Conservation (phyloP, 1,140 invertebrate genomes). For the Papilio polytes region DNA sequence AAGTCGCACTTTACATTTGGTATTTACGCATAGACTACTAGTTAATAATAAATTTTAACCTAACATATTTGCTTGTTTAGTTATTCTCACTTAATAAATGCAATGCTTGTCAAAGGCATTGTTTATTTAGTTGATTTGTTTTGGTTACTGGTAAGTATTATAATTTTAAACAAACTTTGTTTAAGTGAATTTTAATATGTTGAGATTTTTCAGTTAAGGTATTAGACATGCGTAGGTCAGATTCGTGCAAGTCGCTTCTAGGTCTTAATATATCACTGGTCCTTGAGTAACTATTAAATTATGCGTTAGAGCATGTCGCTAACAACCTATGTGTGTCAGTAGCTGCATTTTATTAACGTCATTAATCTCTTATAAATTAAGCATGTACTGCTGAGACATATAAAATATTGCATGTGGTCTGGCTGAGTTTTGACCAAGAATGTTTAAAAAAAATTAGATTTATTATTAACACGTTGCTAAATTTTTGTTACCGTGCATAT, state of each 20-base stretch:
- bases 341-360: conserved; percentile 33
- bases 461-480: background rate
- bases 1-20: conserved; percentile 16
- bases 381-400: background rate
- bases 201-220: background rate
- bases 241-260: conserved; percentile 17
- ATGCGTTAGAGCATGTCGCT: conserved; percentile 25
- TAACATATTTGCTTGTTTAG: conserved; percentile 20
- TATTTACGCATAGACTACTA: conserved; percentile 18
- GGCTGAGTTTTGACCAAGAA: background rate
- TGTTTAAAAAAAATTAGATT: background rate
- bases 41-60: conserved; percentile 13
- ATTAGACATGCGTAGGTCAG: conserved; percentile 19
- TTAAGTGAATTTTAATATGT: background rate
- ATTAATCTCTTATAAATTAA: conserved; percentile 20
- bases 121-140: conserved; percentile 7
- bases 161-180: background rate
- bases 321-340: conserved; percentile 23
- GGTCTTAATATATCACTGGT: background rate
- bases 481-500: background rate
- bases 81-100: background rate
- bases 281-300: conserved; percentile 38
- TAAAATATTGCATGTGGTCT: background rate
- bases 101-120: background rate
- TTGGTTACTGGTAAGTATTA: background rate